Conservation (phyloP, 1,140 invertebrate species). For the Portunus trituberculatus region DNA sequence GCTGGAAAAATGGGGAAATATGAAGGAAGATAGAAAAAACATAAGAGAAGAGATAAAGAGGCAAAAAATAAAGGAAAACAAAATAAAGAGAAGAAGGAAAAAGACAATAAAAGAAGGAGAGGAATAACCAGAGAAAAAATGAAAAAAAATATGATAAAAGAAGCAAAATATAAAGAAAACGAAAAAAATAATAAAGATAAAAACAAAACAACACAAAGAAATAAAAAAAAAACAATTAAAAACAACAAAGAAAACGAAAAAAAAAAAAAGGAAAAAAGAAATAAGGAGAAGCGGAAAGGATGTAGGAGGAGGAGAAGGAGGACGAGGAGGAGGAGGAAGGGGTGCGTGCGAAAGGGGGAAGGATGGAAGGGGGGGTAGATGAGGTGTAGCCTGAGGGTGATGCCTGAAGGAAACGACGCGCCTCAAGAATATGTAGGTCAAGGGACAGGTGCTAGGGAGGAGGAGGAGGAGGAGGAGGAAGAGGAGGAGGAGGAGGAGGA, state of each 20-base stretch:
- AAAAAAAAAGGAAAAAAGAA: background rate
- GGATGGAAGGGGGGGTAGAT: background rate
- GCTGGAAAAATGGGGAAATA: background rate
- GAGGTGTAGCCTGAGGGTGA: background rate
- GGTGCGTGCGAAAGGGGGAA: background rate
- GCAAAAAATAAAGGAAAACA: background rate
- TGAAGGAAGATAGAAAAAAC: background rate
- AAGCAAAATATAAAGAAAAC: background rate
- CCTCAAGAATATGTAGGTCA: background rate
- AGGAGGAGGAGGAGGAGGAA: constrained; percentile 8
- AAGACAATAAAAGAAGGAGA: background rate
- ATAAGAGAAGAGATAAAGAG: background rate
- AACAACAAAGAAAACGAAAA: no score
- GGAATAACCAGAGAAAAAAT: background rate
- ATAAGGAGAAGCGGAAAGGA: background rate
- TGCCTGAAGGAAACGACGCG: background rate
- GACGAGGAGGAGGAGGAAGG: background rate
- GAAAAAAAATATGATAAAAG: background rate
- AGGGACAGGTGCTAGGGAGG: background rate
- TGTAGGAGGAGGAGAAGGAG: background rate
- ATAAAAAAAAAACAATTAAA: no score
- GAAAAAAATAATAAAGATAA: no score
- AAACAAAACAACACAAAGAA: no score
- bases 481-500: background rate
- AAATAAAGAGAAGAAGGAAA: background rate